Conservation (phyloP, 2,113 vertebrate species). For the Scopus umbretta region DNA sequence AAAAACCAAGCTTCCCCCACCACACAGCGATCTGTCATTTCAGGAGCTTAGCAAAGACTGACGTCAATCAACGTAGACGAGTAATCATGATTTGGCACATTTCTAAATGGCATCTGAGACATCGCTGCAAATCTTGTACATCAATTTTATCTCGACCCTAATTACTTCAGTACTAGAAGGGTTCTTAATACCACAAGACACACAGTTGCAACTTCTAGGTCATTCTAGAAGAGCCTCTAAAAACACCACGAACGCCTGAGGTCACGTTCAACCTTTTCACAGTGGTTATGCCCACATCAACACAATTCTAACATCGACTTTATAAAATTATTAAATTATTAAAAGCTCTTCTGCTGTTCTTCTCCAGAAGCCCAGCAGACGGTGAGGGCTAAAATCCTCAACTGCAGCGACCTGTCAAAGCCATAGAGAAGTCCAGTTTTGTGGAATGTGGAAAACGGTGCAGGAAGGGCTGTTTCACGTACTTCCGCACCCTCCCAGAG, state of each 20-base stretch:
- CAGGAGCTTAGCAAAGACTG: not conserved
- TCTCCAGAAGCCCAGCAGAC: not conserved
- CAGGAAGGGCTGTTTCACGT: not conserved
- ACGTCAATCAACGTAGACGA: not conserved
- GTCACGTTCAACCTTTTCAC: not conserved
- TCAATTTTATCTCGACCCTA: not conserved
- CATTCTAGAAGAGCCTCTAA: not conserved
- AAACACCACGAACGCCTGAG: not conserved
- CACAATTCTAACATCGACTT: not conserved
- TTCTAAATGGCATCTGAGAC: slow-evolving; percentile 55
- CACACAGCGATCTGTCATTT: not conserved
- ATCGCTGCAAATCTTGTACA: not conserved
- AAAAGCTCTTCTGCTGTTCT: not conserved
- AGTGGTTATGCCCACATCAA: not conserved
- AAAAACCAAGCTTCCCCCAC: not conserved
- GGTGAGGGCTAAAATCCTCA: not conserved
- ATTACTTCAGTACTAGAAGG: not conserved
- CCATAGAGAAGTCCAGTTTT: rapidly evolving
- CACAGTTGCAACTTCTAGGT: not conserved
- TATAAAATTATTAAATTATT: not conserved
- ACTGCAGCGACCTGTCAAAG: not conserved
- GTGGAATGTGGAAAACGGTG: not conserved
- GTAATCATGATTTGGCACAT: slow-evolving; percentile 43
- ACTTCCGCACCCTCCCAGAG: not conserved
- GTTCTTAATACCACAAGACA: not conserved